These are phyloP conservation scores for Galaxias olidus DNA, from an alignment of 2,797 vertebrate genomes.

Conservation along the genomic window DNA sequence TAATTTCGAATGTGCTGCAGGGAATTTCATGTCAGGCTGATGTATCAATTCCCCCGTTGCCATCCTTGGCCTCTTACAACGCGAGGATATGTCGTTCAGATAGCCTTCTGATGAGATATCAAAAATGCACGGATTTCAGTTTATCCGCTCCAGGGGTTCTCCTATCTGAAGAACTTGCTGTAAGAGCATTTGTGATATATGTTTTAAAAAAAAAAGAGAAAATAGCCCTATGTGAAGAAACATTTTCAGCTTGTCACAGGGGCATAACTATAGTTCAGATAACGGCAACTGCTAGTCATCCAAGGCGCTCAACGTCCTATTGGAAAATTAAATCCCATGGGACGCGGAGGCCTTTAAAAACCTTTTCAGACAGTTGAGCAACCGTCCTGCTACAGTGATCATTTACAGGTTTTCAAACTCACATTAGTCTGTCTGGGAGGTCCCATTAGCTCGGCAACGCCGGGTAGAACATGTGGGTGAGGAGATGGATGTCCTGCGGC, in stretches of 20 bases:
- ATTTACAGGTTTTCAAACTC: conserved; percentile 53
- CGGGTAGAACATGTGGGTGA: conserved; percentile 41
- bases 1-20: conserved; percentile 14
- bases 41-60: conserved; percentile 30
- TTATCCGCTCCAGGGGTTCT: conserved; percentile 39
- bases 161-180: conserved; percentile 35
- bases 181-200: conserved; percentile 31
- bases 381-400: conserved; percentile 42
- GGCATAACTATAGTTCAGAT: conserved; percentile 58
- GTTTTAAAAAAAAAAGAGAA: conserved; percentile 8
- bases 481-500: conserved; percentile 41
- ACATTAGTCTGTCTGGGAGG: conserved; percentile 51
- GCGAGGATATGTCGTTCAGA: conserved; percentile 38
- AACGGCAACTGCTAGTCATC: conserved; percentile 45
- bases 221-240: conserved; percentile 11
- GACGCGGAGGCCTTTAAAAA: conserved; percentile 48
- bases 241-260: conserved; percentile 42
- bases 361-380: conserved; percentile 34
- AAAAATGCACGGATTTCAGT: conserved; percentile 48
- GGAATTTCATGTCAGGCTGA: conserved; percentile 20
- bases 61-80: conserved; percentile 36
- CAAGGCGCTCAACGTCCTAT: conserved; percentile 48
- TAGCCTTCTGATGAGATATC: conserved; percentile 45
- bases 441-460: conserved; percentile 56
- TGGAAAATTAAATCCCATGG: conserved; percentile 57